phyloP scores from a whole-genome alignment of 2,113 vertebrate genomes.

The Stercorarius parasiticus region DNA sequence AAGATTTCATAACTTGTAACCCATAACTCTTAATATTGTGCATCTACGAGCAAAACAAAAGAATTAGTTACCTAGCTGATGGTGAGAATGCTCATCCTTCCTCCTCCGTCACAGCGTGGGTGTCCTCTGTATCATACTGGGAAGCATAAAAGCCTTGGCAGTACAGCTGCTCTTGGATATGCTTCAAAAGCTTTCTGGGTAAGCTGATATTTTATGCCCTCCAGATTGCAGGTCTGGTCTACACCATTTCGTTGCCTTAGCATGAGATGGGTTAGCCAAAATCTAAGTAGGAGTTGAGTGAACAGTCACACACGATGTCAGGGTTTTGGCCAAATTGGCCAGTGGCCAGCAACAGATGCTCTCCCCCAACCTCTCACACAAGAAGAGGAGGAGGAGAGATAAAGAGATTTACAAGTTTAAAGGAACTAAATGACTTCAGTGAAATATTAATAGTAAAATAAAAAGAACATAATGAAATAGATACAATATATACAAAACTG shows the following conservation, averaged over 20 bases:
- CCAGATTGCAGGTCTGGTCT: background rate
- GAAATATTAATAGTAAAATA: too few species aligned
- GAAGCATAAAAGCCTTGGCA: background rate
- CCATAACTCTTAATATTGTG: background rate
- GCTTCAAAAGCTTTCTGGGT: background rate
- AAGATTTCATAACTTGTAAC: background rate
- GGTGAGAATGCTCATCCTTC: background rate
- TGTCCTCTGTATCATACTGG: background rate
- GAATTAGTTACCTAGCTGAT: background rate
- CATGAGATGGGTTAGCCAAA: background rate
- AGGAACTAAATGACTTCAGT: too few species aligned
- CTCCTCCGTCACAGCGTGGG: background rate
- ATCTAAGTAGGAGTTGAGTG: background rate
- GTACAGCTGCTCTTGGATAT: background rate
- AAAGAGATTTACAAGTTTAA: too few species aligned
- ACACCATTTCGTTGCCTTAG: background rate
- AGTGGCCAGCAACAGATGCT: too few species aligned
- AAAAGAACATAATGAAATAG: too few species aligned
- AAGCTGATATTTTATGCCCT: background rate
- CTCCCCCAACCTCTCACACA: too few species aligned
- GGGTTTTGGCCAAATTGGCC: too few species aligned
- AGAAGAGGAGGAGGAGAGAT: too few species aligned
- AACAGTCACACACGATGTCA: background rate
- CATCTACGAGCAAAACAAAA: background rate
- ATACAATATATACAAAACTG: too few species aligned